Conservation (phyloP, 2,113 vertebrate genomes). For the Sterna hirundo region DNA sequence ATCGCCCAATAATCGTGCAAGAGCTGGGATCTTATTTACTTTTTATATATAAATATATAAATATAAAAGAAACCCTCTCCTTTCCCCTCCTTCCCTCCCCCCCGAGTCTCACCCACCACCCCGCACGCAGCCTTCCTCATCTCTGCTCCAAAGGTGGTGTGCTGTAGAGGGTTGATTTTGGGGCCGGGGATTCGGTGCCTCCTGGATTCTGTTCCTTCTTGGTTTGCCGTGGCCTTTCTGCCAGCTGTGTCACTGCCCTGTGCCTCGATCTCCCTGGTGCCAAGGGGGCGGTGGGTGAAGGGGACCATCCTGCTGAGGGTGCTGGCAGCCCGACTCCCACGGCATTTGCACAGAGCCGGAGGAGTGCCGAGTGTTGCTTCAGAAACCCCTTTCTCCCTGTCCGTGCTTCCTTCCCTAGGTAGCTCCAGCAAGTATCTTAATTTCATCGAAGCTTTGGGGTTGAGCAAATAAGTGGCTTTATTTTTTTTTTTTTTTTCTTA, state of each 20-base stretch:
- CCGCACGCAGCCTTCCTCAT: not conserved
- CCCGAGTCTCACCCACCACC: not conserved
- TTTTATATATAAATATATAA: constrained; percentile 55
- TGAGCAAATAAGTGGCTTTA: not conserved
- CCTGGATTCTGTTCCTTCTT: not conserved
- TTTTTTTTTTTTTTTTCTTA: not conserved
- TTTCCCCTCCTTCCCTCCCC: not conserved
- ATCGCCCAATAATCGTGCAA: constrained; percentile 45
- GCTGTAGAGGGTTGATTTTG: not conserved
- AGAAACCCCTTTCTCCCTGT: not conserved
- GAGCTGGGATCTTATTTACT: constrained; percentile 67
- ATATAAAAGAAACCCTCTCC: not conserved
- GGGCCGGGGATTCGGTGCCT: not conserved
- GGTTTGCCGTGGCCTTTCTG: not conserved
- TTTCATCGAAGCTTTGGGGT: not conserved
- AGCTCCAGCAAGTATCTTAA: not conserved
- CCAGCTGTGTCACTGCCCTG: constrained; percentile 9
- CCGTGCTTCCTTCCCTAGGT: constrained; percentile 1
- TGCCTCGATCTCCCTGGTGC: not conserved
- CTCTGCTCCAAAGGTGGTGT: not conserved
- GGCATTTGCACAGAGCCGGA: not conserved
- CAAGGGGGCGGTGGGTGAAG: not conserved
- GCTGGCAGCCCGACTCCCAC: not conserved
- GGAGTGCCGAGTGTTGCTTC: not conserved
- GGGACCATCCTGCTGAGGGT: not conserved